Base-by-base conservation (phyloP, 2,113 vertebrate genomes). In the Tauraco erythrolophus region DNA sequence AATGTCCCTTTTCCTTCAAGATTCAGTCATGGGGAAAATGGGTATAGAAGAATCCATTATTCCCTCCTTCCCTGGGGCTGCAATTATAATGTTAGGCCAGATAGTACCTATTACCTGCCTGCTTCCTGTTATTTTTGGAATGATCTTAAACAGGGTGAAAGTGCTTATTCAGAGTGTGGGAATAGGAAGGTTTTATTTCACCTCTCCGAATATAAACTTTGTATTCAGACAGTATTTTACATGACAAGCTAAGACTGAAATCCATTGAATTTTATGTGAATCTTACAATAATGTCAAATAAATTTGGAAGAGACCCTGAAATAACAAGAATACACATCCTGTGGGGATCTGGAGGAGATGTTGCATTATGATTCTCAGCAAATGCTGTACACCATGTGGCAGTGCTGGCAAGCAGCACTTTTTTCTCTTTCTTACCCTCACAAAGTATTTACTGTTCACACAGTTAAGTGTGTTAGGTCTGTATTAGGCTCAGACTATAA, bases 101-200 rank as follows among this genome's bases (percentile, higher is more conserved):
- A 94, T 72, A 94, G 64, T 87, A 84, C 77, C 57, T 97, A 94
- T 92, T 95, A 95, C 89, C 89, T 95, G 74, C 77, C 84, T 95
- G 80, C 89, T 97, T 97, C 95, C 97, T 97, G 92, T 97, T 97
- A 76, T 95, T 97, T 95, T 97, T 96, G 96, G 96, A 97, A 96
- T 78, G 74, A 88, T 95, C 89, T 97, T 96, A 82, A 96, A 71
- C n/a, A 69, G 56, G 50, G 92, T 89, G 84, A 95, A 97, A 97
- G 94, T 96, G 80, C 92, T 97, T 96, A 82, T 95, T 96, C 62
- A 89, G 69, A 43, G 46, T 95, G 64, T 74, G 60, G 91, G 85
- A 95, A 95, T 88, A 92, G 68, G 37, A 89, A 96, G 94, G 71
- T 79, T 95, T 94, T 89, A 91, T 96, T 94, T 96, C 80, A 86